phyloP scores from a whole-genome alignment of 1,140 invertebrate species.

The Ectropis grisescens region DNA sequence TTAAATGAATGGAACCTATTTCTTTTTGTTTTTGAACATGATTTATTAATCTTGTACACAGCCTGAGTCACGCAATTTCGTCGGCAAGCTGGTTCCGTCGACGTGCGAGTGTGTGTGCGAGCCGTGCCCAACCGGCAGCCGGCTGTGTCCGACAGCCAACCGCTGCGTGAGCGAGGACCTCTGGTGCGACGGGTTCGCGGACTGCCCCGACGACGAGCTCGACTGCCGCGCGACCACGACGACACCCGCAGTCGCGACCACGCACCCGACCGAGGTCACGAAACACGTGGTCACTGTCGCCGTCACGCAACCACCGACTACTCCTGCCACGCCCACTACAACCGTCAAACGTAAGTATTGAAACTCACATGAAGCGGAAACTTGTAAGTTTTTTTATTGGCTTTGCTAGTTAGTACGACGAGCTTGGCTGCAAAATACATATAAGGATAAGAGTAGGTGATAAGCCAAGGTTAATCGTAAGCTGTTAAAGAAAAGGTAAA shows the following conservation, averaged over 20 bases:
- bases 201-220: constrained; percentile 88
- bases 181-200: constrained; percentile 87
- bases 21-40: no score
- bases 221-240: constrained; percentile 69
- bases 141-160: constrained; percentile 81
- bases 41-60: no score
- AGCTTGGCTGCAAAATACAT: no score
- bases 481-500: no score
- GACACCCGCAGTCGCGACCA: constrained; percentile 20
- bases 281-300: no score
- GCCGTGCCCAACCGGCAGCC: constrained; percentile 75
- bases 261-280: constrained; percentile 21
- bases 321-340: constrained; percentile 17
- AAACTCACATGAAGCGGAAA: no score
- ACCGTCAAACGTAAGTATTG: constrained; percentile 36
- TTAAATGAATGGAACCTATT: no score
- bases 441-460: no score
- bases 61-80: no score
- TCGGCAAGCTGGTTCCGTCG: constrained; percentile 60
- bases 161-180: constrained; percentile 78
- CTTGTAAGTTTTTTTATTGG: no score
- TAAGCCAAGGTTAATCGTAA: no score
- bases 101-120: constrained; percentile 82
- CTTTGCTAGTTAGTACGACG: no score
- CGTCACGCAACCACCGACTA: constrained; percentile 15